Evolutionary conservation across 2,113 vertebrate genomes (phyloP), one percentile per base, ranked within the genome.

Genomic region (Bambusicola thoracicus): DNA sequence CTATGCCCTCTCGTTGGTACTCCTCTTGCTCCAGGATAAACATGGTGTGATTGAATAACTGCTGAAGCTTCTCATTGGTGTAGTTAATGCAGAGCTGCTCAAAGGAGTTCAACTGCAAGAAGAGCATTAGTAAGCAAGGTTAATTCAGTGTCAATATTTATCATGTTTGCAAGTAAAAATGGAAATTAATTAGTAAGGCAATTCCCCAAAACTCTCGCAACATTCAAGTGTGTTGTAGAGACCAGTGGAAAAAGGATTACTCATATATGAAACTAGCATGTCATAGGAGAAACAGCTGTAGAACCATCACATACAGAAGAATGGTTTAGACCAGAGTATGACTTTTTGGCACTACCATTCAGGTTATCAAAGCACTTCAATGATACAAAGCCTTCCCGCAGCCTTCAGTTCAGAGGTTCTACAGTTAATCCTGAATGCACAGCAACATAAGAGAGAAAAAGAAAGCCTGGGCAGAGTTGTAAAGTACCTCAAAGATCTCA

Each of bases 11-110:
- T 3, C 99, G 98, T 95, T 99, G 99, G 95, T 99, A 99, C 80
- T 99, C 99, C 94, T 99, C 99, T 96, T 99, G 99, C 98, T 99
- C 99, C 97, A 99, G 98, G 96, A 99, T 98, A 96, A 99, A 99
- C 99, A 99, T 99, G 74, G 99, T 99, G 97, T 99, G 99, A 98
- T 99, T 99, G 98, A 99, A 99, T 36, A 99, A 98, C 96, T 99
- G 99, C 97, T 99, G 99, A 75, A 99, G 98, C 98, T 99, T 99
- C 98, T 99, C 99, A 0, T 99, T 99, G 96, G 99, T 99, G 97
- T 99, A 99, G 98, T 99, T 99, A 97, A 99, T 99, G 74, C 99
- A 99, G 51, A 99, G 98, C 76, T 99, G 99, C 94, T 99, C 99
- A n/a, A 99, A 99, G 1, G 99, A 99, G 98, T 99, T 99, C 95